Base-by-base conservation (phyloP, 2,888 invertebrate genomes). In the Eristalis arbustorum region DNA sequence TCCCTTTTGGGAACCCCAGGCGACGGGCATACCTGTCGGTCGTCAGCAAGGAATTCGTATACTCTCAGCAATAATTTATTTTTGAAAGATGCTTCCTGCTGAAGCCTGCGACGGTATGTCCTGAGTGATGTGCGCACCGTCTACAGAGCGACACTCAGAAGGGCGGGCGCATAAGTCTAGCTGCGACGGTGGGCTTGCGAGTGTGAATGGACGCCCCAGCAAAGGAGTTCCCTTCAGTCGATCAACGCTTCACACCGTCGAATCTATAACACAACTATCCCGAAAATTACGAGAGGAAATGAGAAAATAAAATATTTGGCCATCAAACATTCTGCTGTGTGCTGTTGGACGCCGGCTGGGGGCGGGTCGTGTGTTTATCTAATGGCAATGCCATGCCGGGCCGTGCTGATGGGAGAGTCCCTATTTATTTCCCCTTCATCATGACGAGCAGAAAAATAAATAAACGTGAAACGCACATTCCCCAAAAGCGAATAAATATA, bases 301-400 rank as follows among this genome's bases (percentile, higher is more conserved):
- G 73, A 62, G 73, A 68, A 80, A 80, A 80, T 80, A 74, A 63
- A 74, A 74, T 74, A 80, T 80, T 80, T 80, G 68, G 67, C 62
- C 73, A 74, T 74, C 62, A 74, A 73, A 73, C 73, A 68, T 56
- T 62, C 37, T 13, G 34, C 67, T 28, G 28, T 11, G 18, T 3
- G 31, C 11, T n/a, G 49, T 28, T 6, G 61, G 31, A 18, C 3
- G 61, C 18, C 22, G 11, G 4, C 62, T 13, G 25, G 40, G 56
- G 59, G 11, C 18, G 37, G 63, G 6, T 14, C 22, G 59, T 14
- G 31, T 57, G 31, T 56, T 61, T 67, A 40, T 37, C 31, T 61
- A 59, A 66, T 59, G 37, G 40, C 56, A 22, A n/a, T 14, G 40
- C 56, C 10, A 31, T 31, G 31, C 31, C 31, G 31, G 22, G 49